Conservation (phyloP, 2,888 invertebrate species). For the Polymixis flavicincta region DNA sequence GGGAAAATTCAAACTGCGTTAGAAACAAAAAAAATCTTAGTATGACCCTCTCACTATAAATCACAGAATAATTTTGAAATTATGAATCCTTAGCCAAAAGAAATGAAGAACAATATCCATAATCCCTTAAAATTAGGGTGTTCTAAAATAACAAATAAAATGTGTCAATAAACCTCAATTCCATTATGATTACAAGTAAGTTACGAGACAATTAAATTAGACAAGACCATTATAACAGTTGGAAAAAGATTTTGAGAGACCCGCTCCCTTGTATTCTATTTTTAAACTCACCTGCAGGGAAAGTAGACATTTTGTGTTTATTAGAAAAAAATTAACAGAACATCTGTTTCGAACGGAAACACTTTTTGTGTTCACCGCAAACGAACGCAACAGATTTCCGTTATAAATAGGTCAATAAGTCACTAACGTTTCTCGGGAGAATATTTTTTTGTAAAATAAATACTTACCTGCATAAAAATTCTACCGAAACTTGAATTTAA, state of each 20-base stretch:
- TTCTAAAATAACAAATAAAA: background rate
- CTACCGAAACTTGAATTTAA: background rate
- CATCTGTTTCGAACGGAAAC: slow-evolving; percentile 85
- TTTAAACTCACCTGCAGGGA: slow-evolving; percentile 73
- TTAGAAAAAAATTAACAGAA: slow-evolving; percentile 70
- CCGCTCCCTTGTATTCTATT: slow-evolving; percentile 59
- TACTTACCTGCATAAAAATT: background rate
- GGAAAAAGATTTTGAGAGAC: slow-evolving; percentile 38
- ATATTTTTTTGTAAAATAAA: background rate
- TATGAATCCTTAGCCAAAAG: background rate
- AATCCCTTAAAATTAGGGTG: background rate
- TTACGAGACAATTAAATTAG: slow-evolving; percentile 11
- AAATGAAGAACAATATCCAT: background rate
- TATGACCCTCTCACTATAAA: background rate
- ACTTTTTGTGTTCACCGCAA: slow-evolving; percentile 82
- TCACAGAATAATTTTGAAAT: background rate
- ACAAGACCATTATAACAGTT: slow-evolving; percentile 24
- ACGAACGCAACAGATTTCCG: slow-evolving; percentile 82
- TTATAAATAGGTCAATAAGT: slow-evolving; percentile 85
- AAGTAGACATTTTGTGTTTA: slow-evolving; percentile 69
- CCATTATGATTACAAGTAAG: slow-evolving; percentile 32
- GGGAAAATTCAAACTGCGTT: background rate
- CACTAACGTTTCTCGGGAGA: slow-evolving; percentile 61
- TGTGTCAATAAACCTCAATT: background rate
- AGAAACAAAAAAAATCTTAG: background rate